Evolutionary conservation across 2,888 invertebrate genomes (phyloP).

Genomic region (Tricholauxania praeusta): DNA sequence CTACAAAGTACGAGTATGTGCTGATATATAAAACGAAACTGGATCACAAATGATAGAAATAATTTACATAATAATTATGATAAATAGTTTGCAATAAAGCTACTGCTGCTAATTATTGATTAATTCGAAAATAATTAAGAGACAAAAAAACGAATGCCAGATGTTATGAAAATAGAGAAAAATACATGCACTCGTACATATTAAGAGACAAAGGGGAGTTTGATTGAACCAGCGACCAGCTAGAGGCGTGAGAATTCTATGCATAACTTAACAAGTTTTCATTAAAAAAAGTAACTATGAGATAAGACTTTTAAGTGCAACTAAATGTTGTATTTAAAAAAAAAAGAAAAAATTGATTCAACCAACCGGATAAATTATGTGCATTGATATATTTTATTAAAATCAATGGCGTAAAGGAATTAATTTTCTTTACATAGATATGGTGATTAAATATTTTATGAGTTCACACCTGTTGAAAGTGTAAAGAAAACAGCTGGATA

Average conservation of each 20-base stretch:
- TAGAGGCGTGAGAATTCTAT: slow-evolving; percentile 29
- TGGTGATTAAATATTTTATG: too few species aligned
- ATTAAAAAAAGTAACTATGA: background rate
- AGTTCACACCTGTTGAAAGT: too few species aligned
- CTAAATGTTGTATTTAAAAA: background rate
- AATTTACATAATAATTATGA: slow-evolving; percentile 27
- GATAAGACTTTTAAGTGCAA: background rate
- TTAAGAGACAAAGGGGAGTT: background rate
- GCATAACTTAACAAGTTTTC: slow-evolving; percentile 6
- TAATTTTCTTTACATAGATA: too few species aligned
- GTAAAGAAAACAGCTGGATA: too few species aligned
- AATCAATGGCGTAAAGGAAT: too few species aligned
- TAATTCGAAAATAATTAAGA: slow-evolving; percentile 17
- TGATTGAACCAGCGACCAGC: too few species aligned
- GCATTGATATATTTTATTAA: too few species aligned
- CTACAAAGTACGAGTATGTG: too few species aligned
- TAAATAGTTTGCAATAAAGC: slow-evolving; percentile 17
- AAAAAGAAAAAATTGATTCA: background rate
- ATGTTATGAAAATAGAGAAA: slow-evolving; percentile 13
- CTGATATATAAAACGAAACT: background rate
- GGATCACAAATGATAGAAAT: slow-evolving; percentile 1
- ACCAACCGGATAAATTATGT: background rate
- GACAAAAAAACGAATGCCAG: background rate
- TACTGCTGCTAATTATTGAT: slow-evolving; percentile 21
- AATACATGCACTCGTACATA: background rate